A percentile compares a stretch with the other conserved stretches of the same genome.
Conservation (phyloP, 2,797 vertebrate genomes). For the Psittacula echo region DNA sequence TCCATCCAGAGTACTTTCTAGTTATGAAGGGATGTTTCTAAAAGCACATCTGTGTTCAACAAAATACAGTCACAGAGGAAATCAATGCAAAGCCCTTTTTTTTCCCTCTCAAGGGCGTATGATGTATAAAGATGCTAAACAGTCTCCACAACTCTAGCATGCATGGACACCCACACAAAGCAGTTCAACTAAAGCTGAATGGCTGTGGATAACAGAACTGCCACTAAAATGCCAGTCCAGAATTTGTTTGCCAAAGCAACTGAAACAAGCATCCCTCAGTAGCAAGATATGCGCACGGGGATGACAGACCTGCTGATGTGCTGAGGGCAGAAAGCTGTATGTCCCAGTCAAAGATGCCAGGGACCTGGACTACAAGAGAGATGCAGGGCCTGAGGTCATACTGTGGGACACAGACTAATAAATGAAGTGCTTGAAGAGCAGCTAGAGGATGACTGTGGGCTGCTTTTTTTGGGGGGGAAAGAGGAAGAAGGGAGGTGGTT, state of each 20-base stretch:
- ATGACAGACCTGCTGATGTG: background rate
- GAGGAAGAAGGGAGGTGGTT: background rate
- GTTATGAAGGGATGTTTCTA: constrained; percentile 19
- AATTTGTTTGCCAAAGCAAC: background rate
- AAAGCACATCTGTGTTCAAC: constrained; percentile 1
- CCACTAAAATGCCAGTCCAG: background rate
- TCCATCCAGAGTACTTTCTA: background rate
- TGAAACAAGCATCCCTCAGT: background rate
- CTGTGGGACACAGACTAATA: background rate
- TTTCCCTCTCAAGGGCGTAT: background rate
- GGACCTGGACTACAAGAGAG: background rate
- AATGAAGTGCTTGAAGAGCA: background rate
- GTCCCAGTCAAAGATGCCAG: background rate
- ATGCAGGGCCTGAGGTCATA: fast-evolving
- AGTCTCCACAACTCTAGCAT: background rate
- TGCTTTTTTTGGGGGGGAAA: background rate
- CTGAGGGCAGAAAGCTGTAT: background rate
- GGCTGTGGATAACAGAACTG: background rate
- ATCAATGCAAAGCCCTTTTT: constrained; percentile 15
- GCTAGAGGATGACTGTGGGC: background rate
- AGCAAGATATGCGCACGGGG: background rate
- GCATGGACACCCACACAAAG: background rate
- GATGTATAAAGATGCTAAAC: background rate
- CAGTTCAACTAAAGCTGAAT: background rate
- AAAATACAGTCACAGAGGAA: constrained; percentile 8